Conservation (phyloP, 1,140 invertebrate genomes). For the Nasonia giraulti region DNA sequence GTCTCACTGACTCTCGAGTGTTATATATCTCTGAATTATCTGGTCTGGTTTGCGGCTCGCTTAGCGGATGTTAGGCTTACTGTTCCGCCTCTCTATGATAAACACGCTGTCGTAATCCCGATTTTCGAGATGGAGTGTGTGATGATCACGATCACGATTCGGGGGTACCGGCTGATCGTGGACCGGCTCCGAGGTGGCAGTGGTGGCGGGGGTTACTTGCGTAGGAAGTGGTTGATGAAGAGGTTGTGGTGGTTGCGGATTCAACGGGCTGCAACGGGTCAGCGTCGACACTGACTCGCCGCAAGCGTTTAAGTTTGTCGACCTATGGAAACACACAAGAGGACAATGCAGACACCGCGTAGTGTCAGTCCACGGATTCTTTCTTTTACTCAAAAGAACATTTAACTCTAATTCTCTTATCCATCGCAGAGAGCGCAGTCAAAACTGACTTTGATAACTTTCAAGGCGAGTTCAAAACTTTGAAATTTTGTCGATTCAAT, state of each 20-base stretch:
- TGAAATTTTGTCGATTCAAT: not conserved
- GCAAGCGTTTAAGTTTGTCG: conserved; percentile 75
- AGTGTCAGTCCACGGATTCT: conserved; percentile 45
- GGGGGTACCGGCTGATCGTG: conserved; percentile 67
- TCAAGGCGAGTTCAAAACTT: not conserved
- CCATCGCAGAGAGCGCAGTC: conserved; percentile 20
- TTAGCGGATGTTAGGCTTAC: conserved; percentile 78
- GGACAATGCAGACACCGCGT: conserved; percentile 65
- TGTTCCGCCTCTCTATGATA: conserved; percentile 84
- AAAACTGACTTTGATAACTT: conserved; percentile 18
- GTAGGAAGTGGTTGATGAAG: conserved; percentile 75
- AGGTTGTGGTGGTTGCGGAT: conserved; percentile 74
- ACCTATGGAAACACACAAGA: conserved; percentile 74
- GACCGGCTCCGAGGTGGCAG: conserved; percentile 71
- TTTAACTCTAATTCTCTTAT: not conserved
- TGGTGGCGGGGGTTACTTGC: conserved; percentile 73
- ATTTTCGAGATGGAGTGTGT: conserved; percentile 75
- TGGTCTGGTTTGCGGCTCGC: conserved; percentile 33
- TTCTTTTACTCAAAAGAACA: conserved; percentile 45
- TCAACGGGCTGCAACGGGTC: conserved; percentile 75
- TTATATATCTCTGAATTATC: conserved; percentile 48
- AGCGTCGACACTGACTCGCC: conserved; percentile 75
- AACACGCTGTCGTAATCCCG: conserved; percentile 85
- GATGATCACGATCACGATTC: conserved; percentile 75
- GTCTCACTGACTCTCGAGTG: conserved; percentile 50